phyloP scores from a whole-genome alignment of 2,113 vertebrate species.

The Saccopteryx leptura region DNA sequence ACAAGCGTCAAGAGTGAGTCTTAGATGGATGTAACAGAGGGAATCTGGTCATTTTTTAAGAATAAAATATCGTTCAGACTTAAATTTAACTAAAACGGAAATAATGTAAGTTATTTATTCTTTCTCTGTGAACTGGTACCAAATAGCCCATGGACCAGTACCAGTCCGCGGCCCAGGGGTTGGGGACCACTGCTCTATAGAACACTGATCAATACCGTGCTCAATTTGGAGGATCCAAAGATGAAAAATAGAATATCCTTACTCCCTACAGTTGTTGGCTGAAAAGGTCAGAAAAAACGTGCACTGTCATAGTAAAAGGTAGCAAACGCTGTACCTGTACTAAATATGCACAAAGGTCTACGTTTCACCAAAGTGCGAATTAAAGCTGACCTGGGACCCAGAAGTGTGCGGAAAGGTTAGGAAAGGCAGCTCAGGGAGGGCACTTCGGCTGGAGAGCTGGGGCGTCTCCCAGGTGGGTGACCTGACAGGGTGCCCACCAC shows the following conservation, averaged over 20 bases:
- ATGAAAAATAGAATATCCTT: neutral
- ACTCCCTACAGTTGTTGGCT: neutral
- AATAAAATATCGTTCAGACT: too few relatives aligned
- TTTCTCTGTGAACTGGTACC: too few relatives aligned
- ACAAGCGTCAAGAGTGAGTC: too few relatives aligned
- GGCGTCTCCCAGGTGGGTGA: neutral
- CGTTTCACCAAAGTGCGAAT: neutral
- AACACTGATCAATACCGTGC: neutral
- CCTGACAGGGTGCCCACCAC: rapidly evolving
- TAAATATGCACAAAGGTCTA: neutral
- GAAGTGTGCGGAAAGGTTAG: neutral
- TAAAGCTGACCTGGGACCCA: neutral
- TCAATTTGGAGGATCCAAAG: neutral
- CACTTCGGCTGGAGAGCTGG: neutral
- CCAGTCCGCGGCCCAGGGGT: too few relatives aligned
- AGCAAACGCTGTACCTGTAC: rapidly evolving
- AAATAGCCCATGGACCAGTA: too few relatives aligned
- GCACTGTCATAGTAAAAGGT: neutral
- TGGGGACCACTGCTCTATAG: neutral
- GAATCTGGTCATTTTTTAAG: too few relatives aligned
- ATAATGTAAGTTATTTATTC: too few relatives aligned
- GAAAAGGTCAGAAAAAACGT: neutral
- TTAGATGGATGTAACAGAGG: too few relatives aligned
- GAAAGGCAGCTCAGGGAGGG: neutral
- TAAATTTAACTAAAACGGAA: too few relatives aligned